phyloP scores from a whole-genome alignment of 2,797 vertebrate species.

The Propithecus perrieri region DNA sequence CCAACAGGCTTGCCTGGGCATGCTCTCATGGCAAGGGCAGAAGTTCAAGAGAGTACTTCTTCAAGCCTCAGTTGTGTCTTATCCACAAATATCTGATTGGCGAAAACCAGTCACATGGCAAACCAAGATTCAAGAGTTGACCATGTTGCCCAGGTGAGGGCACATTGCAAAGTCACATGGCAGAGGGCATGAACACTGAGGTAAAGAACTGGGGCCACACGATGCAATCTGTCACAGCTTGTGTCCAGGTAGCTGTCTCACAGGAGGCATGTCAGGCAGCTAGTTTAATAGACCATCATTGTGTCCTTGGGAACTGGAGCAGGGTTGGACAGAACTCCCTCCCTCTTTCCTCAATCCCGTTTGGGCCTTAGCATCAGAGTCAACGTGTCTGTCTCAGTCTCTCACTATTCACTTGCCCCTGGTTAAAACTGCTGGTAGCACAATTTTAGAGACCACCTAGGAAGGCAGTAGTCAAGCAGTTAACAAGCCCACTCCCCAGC shows the following conservation, averaged over 20 bases:
- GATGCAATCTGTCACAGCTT: neutral
- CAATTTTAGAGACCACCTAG: neutral
- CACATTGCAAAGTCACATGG: neutral
- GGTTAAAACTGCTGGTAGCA: neutral
- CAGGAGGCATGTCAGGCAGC: neutral
- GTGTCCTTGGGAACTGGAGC: neutral
- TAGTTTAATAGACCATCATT: neutral
- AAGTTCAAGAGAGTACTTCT: neutral
- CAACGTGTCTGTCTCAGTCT: neutral
- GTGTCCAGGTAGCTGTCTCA: fast-evolving
- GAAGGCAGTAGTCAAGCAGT: neutral
- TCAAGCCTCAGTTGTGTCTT: neutral
- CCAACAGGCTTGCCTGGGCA: neutral
- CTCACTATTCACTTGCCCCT: neutral
- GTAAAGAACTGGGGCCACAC: neutral
- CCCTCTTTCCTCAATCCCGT: neutral
- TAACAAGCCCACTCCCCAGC: neutral
- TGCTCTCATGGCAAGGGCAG: neutral
- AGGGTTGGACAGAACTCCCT: neutral
- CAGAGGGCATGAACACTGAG: neutral
- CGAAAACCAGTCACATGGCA: neutral
- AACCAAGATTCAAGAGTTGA: neutral
- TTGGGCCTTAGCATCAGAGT: neutral
- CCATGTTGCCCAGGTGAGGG: too few relatives aligned
- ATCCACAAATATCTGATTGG: neutral